phyloP scores from a whole-genome alignment of 2,888 invertebrate species.

The Pseudolycoriella hygida region DNA sequence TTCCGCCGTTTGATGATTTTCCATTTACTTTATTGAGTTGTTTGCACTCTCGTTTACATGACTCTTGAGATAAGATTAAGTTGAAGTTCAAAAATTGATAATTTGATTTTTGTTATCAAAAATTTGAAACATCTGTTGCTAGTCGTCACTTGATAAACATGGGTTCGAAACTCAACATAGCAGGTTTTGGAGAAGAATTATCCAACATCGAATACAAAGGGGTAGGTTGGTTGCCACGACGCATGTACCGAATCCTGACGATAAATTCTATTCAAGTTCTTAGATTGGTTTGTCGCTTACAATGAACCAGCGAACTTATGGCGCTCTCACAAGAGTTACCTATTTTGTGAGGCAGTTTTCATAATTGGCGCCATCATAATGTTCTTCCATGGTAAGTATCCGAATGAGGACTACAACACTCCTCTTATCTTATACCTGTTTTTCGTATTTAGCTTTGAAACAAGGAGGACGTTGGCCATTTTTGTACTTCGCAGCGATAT shows the following conservation, averaged over 20 bases:
- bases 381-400: conserved; percentile 41
- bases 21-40: too few species aligned
- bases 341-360: conserved; percentile 43
- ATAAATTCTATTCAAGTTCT: conserved; percentile 26
- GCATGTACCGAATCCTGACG: too few species aligned
- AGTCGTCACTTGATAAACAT: not conserved
- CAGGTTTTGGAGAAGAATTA: conserved; percentile 4
- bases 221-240: not conserved
- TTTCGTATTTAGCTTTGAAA: conserved; percentile 35
- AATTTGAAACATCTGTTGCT: too few species aligned
- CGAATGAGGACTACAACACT: too few species aligned
- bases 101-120: too few species aligned
- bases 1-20: too few species aligned
- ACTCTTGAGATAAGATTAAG: too few species aligned
- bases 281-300: conserved; percentile 42
- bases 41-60: too few species aligned
- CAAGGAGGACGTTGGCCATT: conserved; percentile 57
- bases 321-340: conserved; percentile 46
- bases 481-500: conserved; percentile 53
- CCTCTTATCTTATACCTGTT: not conserved
- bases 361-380: conserved; percentile 43
- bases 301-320: conserved; percentile 37
- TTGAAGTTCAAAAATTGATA: too few species aligned
- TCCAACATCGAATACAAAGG: conserved; percentile 1
- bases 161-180: conserved; percentile 1